Conservation (phyloP, 53 echinoderm and acorn worm genomes). For the Apostichopus leukothele region DNA sequence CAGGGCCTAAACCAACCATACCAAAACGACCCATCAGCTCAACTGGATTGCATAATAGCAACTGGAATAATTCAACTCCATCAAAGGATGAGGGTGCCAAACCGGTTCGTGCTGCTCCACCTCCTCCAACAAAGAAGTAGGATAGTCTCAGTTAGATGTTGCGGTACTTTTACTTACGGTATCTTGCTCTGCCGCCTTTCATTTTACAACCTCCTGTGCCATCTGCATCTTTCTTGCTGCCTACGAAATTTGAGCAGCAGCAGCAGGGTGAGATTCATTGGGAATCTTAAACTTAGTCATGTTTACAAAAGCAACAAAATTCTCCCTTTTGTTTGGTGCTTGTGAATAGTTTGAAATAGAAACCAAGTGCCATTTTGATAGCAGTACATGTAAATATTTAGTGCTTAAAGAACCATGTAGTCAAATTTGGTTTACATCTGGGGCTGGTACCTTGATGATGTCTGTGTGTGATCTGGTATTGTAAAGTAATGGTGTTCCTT, state of each 20-base stretch:
- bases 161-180: too few relatives aligned
- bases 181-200: not conserved
- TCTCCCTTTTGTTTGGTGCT: too few relatives aligned
- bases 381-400: too few relatives aligned
- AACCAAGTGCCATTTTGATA: too few relatives aligned
- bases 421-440: too few relatives aligned
- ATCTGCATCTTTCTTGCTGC: not conserved
- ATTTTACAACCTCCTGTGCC: not conserved
- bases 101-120: not conserved
- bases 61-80: constrained; percentile 18
- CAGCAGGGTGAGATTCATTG: too few relatives aligned
- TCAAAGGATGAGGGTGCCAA: not conserved
- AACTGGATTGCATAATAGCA: constrained; percentile 19
- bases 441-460: not conserved
- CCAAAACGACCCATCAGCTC: constrained; percentile 5
- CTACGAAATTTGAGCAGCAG: not conserved
- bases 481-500: too few relatives aligned
- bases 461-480: not conserved
- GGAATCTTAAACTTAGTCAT: too few relatives aligned
- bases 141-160: not conserved
- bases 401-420: too few relatives aligned
- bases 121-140: constrained; percentile 1
- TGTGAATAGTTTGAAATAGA: too few relatives aligned
- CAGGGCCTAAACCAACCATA: not conserved
- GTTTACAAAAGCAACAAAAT: too few relatives aligned